Evolutionary conservation across 1,140 invertebrate species (phyloP), one percentile per base, ranked within the genome.

Genomic region (Monomorium pharaonis): DNA sequence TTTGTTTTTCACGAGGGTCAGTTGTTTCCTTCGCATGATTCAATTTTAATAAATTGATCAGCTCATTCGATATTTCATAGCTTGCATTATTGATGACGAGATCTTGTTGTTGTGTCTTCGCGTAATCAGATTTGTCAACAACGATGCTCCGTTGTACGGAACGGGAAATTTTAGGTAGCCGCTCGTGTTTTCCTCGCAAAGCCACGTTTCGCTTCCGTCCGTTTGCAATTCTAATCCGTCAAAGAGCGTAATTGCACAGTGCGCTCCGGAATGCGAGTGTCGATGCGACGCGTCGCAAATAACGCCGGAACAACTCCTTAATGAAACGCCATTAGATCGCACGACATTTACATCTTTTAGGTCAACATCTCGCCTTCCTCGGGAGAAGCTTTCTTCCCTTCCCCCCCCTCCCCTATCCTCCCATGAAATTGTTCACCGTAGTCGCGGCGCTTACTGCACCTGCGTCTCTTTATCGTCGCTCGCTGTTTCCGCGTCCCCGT

Each of bases 371-470:
- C 10, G 18, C n/a, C 44, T 51, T 27, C 16, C 16, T 37, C 24
- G 9, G 10, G 47, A 54, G 60, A 9, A 44, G 47, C 42, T n/a
- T n/a, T n/a, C 4, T 56, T 47, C 44, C 37, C 67, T 30, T 58
- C 58, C 2, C 30, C 5, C 27, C 27, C 18, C 33, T 27, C 24
- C 21, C n/a, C n/a, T n/a, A n/a, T n/a, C 10, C 16, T 4, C 6
- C 21, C 54, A 51, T 30, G 49, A 83, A 83, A 83, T 33, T 74
- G 78, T 83, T 83, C 21, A 24, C 44, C 76, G n/a, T 78, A 54
- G 44, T 24, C 24, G 54, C 24, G 62, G 54, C 24, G 62, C 30
- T n/a, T n/a, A n/a, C n/a, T 51, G 21, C 76, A 69, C 76, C 47
- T 67, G 76, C 62, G 62, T 69, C 44, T 16, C 44, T 69, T 58